phyloP scores from a whole-genome alignment of 2,113 vertebrate genomes.

The Uria lomvia region DNA sequence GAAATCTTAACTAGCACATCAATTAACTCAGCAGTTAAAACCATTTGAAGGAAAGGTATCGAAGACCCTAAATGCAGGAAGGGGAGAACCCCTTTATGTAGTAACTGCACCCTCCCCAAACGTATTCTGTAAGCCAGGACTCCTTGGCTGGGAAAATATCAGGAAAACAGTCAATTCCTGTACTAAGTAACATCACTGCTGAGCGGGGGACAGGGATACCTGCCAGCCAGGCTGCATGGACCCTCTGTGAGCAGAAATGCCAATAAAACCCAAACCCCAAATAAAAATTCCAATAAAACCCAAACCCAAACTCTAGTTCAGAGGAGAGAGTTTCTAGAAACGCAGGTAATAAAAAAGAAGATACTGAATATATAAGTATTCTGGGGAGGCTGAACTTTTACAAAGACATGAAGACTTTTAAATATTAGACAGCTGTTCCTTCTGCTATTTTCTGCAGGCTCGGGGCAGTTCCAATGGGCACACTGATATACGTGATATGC shows the following conservation, averaged over 20 bases:
- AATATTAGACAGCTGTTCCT: not conserved
- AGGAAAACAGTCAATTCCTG: not conserved
- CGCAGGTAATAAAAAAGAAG: not conserved
- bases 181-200: not conserved
- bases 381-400: not conserved
- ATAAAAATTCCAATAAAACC: not conserved
- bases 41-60: not conserved
- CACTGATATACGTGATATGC: fast-evolving
- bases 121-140: not conserved
- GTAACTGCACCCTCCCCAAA: not conserved
- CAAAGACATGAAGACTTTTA: not conserved
- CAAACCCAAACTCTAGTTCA: not conserved
- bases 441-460: not conserved
- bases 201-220: not conserved
- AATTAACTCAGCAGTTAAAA: not conserved
- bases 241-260: not conserved
- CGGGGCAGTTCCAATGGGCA: not conserved
- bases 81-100: not conserved
- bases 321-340: not conserved
- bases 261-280: not conserved
- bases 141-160: not conserved
- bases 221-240: not conserved
- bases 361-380: not conserved
- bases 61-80: not conserved
- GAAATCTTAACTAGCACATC: fast-evolving